These are phyloP conservation scores for Wiebesia pumilae DNA, from an alignment of 1,140 invertebrate genomes.

Conservation along the genomic window DNA sequence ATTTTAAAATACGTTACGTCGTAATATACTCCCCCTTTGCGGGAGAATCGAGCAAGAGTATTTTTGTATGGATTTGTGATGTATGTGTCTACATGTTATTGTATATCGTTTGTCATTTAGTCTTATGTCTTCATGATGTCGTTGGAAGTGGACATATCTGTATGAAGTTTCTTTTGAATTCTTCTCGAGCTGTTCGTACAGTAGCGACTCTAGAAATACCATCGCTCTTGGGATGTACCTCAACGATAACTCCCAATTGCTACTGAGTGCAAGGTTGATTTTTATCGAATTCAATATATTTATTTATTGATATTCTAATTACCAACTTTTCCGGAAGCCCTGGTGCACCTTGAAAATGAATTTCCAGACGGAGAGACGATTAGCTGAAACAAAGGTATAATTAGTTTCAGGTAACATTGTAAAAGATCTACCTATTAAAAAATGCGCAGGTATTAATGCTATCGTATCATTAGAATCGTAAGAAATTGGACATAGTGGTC, in stretches of 20 bases:
- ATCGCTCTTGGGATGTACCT: slow-evolving; percentile 1
- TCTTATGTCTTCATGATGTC: too few species aligned
- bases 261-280: not conserved
- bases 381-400: not conserved
- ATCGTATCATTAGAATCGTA: slow-evolving; percentile 54
- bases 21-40: too few species aligned
- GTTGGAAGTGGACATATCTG: not conserved
- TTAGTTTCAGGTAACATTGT: slow-evolving; percentile 36
- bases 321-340: not conserved
- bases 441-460: slow-evolving; percentile 48
- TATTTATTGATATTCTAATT: not conserved
- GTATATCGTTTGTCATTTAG: too few species aligned
- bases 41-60: too few species aligned
- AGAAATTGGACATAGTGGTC: slow-evolving; percentile 48
- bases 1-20: too few species aligned
- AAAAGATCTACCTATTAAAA: slow-evolving; percentile 60
- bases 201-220: not conserved
- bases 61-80: too few species aligned
- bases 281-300: not conserved
- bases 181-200: not conserved
- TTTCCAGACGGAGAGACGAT: not conserved
- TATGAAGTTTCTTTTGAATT: not conserved
- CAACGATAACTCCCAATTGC: not conserved
- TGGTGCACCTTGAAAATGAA: not conserved
- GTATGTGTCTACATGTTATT: too few species aligned